Evolutionary conservation across 2,888 invertebrate species (phyloP).

Genomic region (Mimas tiliae): DNA sequence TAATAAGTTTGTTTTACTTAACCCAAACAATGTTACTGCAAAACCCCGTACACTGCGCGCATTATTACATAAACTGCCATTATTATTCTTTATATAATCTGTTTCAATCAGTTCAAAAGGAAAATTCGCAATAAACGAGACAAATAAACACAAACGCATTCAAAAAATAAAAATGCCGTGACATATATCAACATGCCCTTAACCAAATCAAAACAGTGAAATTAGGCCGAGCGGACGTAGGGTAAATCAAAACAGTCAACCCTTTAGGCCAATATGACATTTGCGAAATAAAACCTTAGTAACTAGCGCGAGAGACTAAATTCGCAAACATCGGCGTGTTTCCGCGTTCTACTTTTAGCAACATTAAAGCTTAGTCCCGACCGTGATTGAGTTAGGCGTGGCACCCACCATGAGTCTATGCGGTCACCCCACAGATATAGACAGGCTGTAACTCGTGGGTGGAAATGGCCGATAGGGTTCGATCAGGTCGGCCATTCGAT

Average conservation of each 20-base stretch:
- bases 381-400: constrained; percentile 77
- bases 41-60: too few relatives aligned
- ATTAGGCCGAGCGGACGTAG: constrained; percentile 51
- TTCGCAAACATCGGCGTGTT: constrained; percentile 50
- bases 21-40: too few relatives aligned
- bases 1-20: too few relatives aligned
- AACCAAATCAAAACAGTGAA: constrained; percentile 56
- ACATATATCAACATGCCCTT: constrained; percentile 33
- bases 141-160: not conserved
- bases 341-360: constrained; percentile 71
- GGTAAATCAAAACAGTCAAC: constrained; percentile 56
- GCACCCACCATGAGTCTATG: constrained; percentile 62
- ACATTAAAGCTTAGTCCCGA: constrained; percentile 67
- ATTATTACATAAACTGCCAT: too few relatives aligned
- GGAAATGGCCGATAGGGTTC: constrained; percentile 52
- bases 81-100: too few relatives aligned
- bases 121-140: too few relatives aligned
- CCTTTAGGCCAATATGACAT: constrained; percentile 37
- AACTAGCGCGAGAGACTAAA: constrained; percentile 46
- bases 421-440: constrained; percentile 62
- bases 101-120: too few relatives aligned
- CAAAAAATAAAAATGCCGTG: not conserved
- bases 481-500: constrained; percentile 31
- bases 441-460: constrained; percentile 47
- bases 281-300: constrained; percentile 41